Evolutionary conservation across 35 echinoderm and acorn worm genomes (phyloP).

Genomic region (Hemicentrotus pulcherrimus): DNA sequence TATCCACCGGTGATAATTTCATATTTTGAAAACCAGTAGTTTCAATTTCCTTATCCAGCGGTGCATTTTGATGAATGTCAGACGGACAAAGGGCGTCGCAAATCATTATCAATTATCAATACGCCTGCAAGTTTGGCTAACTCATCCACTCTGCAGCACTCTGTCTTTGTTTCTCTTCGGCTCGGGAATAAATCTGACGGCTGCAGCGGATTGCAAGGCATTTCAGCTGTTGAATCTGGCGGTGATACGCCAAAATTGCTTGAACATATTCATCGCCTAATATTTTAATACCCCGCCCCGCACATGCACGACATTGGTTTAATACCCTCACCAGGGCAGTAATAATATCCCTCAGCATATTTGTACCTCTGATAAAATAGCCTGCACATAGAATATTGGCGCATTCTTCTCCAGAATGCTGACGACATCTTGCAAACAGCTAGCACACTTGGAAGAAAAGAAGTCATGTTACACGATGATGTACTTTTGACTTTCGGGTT

Average conservation of each 20-base stretch:
- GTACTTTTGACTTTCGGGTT: neutral
- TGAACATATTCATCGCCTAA: neutral
- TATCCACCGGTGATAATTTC: no score
- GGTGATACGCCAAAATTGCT: no score
- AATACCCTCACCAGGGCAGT: neutral
- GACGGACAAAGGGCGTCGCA: no score
- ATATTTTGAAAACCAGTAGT: no score
- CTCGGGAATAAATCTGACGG: neutral
- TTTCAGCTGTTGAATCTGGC: neutral
- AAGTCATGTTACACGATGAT: neutral
- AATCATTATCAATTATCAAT: no score
- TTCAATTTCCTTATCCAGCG: no score
- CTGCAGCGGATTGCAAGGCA: neutral
- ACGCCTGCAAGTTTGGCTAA: neutral
- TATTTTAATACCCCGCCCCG: neutral
- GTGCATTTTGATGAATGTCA: no score
- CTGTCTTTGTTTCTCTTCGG: neutral
- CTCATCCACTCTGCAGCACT: neutral
- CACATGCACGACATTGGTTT: neutral
- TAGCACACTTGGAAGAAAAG: neutral
- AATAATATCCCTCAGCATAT: neutral
- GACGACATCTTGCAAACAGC: neutral
- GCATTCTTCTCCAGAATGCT: neutral
- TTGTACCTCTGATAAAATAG: neutral
- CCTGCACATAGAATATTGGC: neutral